A percentile compares a stretch with the other conserved stretches of the same genome.
Conservation (phyloP, 2,888 invertebrate genomes). For the Opisthograptis luteolata region DNA sequence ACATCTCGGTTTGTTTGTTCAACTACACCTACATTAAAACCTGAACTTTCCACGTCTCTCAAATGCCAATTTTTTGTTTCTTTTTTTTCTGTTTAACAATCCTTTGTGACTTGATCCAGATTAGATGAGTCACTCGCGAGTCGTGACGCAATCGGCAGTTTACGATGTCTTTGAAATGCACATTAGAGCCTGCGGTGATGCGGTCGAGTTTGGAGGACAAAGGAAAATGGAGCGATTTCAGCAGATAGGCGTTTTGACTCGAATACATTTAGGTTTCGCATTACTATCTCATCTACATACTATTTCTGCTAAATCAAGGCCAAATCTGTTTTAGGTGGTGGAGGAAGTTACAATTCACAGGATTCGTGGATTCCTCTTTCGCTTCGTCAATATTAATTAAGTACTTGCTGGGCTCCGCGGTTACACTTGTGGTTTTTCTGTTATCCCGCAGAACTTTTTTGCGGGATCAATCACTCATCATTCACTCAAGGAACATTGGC, state of each 20-base stretch:
- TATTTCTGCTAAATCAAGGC: neutral
- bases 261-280: neutral
- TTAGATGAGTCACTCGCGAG: constrained; percentile 61
- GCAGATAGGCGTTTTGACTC: neutral
- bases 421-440: too few species aligned
- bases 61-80: constrained; percentile 19
- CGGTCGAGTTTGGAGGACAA: constrained; percentile 26
- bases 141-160: constrained; percentile 38
- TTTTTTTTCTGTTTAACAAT: constrained; percentile 44
- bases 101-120: constrained; percentile 47
- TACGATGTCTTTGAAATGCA: constrained; percentile 27
- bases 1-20: neutral
- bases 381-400: too few species aligned
- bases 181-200: constrained; percentile 22
- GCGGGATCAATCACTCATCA: too few species aligned
- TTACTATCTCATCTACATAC: too few species aligned
- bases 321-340: too few species aligned
- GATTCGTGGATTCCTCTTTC: too few species aligned
- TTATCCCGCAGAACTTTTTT: too few species aligned
- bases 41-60: constrained; percentile 12
- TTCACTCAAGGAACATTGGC: too few species aligned
- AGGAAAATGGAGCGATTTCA: constrained; percentile 32
- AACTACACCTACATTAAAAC: constrained; percentile 1
- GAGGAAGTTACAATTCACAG: too few species aligned
- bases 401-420: too few species aligned